phyloP scores from a whole-genome alignment of 2,888 invertebrate genomes.

The Tholera decimalis region DNA sequence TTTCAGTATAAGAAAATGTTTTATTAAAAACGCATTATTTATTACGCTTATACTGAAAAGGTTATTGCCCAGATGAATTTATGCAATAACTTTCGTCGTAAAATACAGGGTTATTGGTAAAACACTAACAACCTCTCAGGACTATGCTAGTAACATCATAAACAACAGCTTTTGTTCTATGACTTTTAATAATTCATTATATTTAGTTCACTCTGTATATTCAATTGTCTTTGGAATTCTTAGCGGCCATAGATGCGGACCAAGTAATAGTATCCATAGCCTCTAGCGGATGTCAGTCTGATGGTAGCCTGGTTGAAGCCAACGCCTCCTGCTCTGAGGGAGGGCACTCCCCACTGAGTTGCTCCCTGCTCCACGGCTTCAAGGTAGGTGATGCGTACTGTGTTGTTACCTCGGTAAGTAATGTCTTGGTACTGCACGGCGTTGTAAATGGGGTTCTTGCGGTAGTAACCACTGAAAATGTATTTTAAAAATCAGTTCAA shows the following conservation, averaged over 20 bases:
- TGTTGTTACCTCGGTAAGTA: constrained; percentile 74
- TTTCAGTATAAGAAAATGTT: too few relatives aligned
- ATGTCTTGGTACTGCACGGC: constrained; percentile 80
- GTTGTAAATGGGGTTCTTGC: constrained; percentile 69
- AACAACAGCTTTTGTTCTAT: too few relatives aligned
- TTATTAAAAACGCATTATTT: too few relatives aligned
- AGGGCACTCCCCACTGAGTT: constrained; percentile 75
- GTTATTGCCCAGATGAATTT: too few relatives aligned
- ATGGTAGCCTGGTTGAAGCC: constrained; percentile 75
- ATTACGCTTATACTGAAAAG: too few relatives aligned
- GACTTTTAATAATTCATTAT: too few relatives aligned
- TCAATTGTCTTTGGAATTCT: background rate
- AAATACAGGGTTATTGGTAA: too few relatives aligned
- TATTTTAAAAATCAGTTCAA: constrained; percentile 36
- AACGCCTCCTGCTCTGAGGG: constrained; percentile 73
- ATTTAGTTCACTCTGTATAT: too few relatives aligned
- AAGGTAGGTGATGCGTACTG: constrained; percentile 75
- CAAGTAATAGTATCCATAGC: constrained; percentile 80
- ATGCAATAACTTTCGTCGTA: too few relatives aligned
- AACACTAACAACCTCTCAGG: too few relatives aligned
- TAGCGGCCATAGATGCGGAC: constrained; percentile 81
- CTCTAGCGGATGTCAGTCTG: constrained; percentile 75
- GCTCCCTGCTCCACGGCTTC: constrained; percentile 77
- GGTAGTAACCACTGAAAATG: constrained; percentile 47
- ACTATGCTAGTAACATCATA: too few relatives aligned